Evolutionary conservation across 2,888 invertebrate genomes (phyloP).

Genomic region (Calliopum simillimum): DNA sequence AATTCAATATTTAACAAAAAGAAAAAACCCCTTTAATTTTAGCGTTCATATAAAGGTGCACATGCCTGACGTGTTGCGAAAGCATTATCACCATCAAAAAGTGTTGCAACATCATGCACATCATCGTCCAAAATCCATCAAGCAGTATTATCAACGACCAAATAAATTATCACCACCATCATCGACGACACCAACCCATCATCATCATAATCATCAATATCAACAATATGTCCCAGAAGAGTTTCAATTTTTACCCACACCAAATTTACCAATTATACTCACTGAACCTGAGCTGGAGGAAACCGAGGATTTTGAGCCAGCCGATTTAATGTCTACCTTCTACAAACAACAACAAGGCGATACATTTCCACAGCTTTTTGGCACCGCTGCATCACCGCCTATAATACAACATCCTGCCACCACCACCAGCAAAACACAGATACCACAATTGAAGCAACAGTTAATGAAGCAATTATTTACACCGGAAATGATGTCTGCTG

Average conservation of each 20-base stretch:
- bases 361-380: constrained; percentile 31
- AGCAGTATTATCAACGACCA: not conserved
- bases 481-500: constrained; percentile 50
- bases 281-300: constrained; percentile 51
- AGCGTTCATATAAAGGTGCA: constrained; percentile 62
- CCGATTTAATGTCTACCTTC: constrained; percentile 25
- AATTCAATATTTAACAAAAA: too few species aligned
- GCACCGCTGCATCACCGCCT: constrained; percentile 22
- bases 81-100: constrained; percentile 46
- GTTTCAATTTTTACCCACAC: constrained; percentile 20
- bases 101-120: constrained; percentile 17
- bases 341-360: constrained; percentile 12
- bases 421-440: constrained; percentile 32
- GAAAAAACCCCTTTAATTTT: not conserved
- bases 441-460: constrained; percentile 43
- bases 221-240: constrained; percentile 22
- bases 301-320: constrained; percentile 32
- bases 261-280: constrained; percentile 47
- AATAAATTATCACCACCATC: constrained; percentile 44
- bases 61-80: constrained; percentile 56
- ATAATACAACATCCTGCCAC: not conserved
- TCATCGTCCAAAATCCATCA: not conserved
- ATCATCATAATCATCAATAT: not conserved
- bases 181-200: constrained; percentile 39
- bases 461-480: constrained; percentile 55